A percentile compares a stretch with the other conserved stretches of the same genome.
Evolutionary conservation across 2,888 invertebrate genomes (phyloP).

Genomic region (Creontiades dilutus): DNA sequence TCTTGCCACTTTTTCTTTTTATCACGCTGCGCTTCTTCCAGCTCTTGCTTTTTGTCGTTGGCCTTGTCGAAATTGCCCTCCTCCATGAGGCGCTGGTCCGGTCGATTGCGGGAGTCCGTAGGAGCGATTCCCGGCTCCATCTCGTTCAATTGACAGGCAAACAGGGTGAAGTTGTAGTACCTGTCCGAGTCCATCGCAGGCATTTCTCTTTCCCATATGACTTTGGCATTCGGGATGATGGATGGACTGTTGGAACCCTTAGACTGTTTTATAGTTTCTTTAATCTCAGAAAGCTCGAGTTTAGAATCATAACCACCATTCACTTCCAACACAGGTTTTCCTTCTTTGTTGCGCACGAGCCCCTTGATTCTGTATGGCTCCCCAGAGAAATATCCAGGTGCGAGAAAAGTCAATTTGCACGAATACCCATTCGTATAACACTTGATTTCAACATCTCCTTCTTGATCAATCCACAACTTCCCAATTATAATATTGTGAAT

Average conservation of each 20-base stretch:
- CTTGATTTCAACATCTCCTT: slow-evolving; percentile 98
- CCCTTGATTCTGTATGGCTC: slow-evolving; percentile 92
- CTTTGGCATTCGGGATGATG: neutral
- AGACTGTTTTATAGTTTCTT: neutral
- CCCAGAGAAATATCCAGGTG: slow-evolving; percentile 94
- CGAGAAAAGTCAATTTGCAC: slow-evolving; percentile 97
- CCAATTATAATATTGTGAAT: slow-evolving; percentile 99
- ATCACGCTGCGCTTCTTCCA: slow-evolving; percentile 97
- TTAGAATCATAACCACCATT: slow-evolving; percentile 64
- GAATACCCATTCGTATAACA: slow-evolving; percentile 93
- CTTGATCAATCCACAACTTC: slow-evolving; percentile 99
- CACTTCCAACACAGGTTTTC: slow-evolving; percentile 44
- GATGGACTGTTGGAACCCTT: neutral
- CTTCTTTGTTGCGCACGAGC: slow-evolving; percentile 85
- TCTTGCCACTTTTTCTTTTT: neutral
- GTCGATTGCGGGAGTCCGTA: slow-evolving; percentile 94
- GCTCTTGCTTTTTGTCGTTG: slow-evolving; percentile 88
- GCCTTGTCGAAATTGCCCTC: slow-evolving; percentile 94
- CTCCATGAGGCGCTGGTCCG: slow-evolving; percentile 99
- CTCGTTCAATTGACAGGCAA: slow-evolving; percentile 98
- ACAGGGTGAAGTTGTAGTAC: slow-evolving; percentile 95
- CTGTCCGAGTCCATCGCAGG: slow-evolving; percentile 80
- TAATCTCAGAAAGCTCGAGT: neutral
- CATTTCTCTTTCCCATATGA: slow-evolving; percentile 65
- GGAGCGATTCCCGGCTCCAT: slow-evolving; percentile 94